These are phyloP conservation scores for Iphiclides podalirius DNA, from an alignment of 2,888 invertebrate species.

Conservation along the genomic window DNA sequence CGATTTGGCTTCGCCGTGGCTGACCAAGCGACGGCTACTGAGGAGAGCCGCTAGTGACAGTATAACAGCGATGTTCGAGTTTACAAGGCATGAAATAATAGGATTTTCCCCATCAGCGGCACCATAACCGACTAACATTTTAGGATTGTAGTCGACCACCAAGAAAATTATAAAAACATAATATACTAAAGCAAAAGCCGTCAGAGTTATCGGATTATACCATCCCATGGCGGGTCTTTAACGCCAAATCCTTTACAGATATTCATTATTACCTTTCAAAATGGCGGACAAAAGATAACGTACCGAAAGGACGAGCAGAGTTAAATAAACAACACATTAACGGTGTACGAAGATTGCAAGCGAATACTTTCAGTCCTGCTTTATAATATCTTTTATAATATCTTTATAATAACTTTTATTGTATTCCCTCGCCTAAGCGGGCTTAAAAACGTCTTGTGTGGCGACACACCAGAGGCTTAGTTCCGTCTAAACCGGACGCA, in stretches of 20 bases:
- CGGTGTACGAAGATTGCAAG: constrained; percentile 56
- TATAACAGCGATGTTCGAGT: too few species aligned
- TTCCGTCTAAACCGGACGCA: constrained; percentile 52
- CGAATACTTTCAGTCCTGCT: constrained; percentile 42
- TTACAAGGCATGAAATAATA: too few species aligned
- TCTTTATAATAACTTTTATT: constrained; percentile 53
- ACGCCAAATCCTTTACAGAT: constrained; percentile 42
- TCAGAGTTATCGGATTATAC: constrained; percentile 54
- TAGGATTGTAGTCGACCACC: too few species aligned
- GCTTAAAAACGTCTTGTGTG: constrained; percentile 66
- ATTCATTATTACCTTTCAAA: constrained; percentile 44
- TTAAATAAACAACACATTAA: constrained; percentile 69
- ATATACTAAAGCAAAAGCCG: constrained; percentile 19
- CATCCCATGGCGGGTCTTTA: constrained; percentile 37
- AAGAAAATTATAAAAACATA: constrained; percentile 2
- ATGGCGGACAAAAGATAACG: constrained; percentile 51
- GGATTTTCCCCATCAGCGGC: too few species aligned
- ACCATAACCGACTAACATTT: too few species aligned
- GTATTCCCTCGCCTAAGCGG: constrained; percentile 60
- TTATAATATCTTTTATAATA: too few species aligned
- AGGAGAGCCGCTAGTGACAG: too few species aligned
- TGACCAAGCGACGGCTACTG: too few species aligned
- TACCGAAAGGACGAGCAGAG: constrained; percentile 57
- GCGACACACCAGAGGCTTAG: constrained; percentile 49
- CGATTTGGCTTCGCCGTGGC: too few species aligned